Base-by-base conservation (phyloP, 2,113 vertebrate species). In the Prinia subflava region DNA sequence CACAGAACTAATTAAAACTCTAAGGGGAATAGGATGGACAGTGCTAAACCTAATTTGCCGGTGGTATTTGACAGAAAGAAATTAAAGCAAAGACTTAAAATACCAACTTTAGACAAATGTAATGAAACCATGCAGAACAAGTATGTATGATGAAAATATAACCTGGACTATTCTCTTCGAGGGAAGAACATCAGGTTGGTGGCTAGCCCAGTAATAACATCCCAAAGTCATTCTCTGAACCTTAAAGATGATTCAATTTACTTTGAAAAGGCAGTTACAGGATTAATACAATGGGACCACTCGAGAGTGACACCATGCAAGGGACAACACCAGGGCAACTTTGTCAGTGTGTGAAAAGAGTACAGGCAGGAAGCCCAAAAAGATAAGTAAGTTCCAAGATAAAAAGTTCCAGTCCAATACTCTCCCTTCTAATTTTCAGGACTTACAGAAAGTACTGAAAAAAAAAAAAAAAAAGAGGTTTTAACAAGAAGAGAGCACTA, bases 161-260 rank as follows among this genome's bases (percentile, higher is more conserved):
- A 85, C 27, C 13, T 55, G 59, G 47, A 27, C 52, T 63, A 50
- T 86, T 95, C 15, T 77, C 67, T 92, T n/a, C 23, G 60, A 88
- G 59, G 30, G 60, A 74, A 42, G 63, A 91, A 28, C 67, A 90
- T 31, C 37, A 74, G 47, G 64, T 62, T 6, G 4, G 53, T 63
- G 59, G 27, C 23, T 88, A 90, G 75, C 39, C 67, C 76, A 83
- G 75, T 47, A 95, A 86, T 59, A 91, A 77, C 25, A 92, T 44
- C 47, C 78, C 70, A 67, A 77, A 93, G 90, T 67, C 83, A 90
- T 88, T 91, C 71, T 86, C 81, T 84, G 89, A 95, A 92, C 57
- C 74, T 94, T 92, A 83, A 90, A 95, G 85, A 92, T 75, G 35
- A 88, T 59, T 71, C 64, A 77, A 83, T 94, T 94, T 92, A 67